These are phyloP conservation scores for Protophormia terraenovae DNA, from an alignment of 2,888 invertebrate species.

Conservation along the genomic window DNA sequence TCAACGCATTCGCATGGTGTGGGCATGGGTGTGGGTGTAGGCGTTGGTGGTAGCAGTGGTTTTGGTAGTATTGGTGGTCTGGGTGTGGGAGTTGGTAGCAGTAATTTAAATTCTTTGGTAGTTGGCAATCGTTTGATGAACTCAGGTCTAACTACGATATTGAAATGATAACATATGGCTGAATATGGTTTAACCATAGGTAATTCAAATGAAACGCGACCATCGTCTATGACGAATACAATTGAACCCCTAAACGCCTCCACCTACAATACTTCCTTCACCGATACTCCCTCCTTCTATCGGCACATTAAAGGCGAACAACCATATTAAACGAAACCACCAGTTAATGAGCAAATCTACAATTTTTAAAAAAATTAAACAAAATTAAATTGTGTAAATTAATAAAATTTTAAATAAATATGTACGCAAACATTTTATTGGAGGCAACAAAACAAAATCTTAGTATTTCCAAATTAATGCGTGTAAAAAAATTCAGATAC, in stretches of 20 bases:
- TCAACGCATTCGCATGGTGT: conserved; percentile 73
- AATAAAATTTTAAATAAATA: conserved; percentile 2
- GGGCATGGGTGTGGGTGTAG: conserved; percentile 71
- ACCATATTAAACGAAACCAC: conserved; percentile 68
- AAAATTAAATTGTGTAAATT: conserved; percentile 6
- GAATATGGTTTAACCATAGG: conserved; percentile 69
- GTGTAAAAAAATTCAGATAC: not conserved
- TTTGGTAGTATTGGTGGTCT: conserved; percentile 75
- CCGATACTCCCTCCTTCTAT: conserved; percentile 58
- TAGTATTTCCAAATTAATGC: conserved; percentile 14
- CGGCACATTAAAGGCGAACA: conserved; percentile 64
- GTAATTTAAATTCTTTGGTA: conserved; percentile 77
- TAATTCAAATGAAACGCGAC: conserved; percentile 66
- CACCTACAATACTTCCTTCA: conserved; percentile 51
- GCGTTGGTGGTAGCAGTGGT: conserved; percentile 72
- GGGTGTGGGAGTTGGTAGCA: conserved; percentile 75
- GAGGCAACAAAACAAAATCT: conserved; percentile 3
- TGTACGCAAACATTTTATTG: not conserved
- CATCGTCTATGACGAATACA: conserved; percentile 66
- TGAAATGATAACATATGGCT: conserved; percentile 77
- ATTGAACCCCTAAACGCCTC: conserved; percentile 70
- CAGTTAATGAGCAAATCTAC: conserved; percentile 52
- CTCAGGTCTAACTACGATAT: conserved; percentile 76
- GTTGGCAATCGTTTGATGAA: conserved; percentile 79
- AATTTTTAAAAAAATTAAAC: conserved; percentile 20